Percentiles rank a stretch among this genome's conserved stretches.
Conservation (phyloP, 1,140 invertebrate genomes). For the Ceratina japonica region DNA sequence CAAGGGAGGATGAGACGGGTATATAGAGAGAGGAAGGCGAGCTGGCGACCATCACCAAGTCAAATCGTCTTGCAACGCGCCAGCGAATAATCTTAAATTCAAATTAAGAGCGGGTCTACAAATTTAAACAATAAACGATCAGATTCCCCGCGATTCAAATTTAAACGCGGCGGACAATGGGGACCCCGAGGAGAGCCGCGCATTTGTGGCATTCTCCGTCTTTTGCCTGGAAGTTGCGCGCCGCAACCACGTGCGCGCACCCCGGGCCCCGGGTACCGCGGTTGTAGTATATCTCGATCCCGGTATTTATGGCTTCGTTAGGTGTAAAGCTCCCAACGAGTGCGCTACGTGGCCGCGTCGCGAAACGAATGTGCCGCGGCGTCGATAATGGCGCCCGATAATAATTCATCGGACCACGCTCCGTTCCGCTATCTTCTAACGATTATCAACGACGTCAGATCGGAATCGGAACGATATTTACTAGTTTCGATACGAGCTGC, state of each 20-base stretch:
- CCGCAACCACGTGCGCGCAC: slow-evolving; percentile 37
- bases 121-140: slow-evolving; percentile 78
- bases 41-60: slow-evolving; percentile 75
- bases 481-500: not conserved
- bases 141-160: slow-evolving; percentile 76
- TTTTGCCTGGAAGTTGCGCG: slow-evolving; percentile 44
- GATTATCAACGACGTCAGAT: slow-evolving; percentile 27
- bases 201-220: slow-evolving; percentile 58
- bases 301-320: slow-evolving; percentile 49
- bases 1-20: slow-evolving; percentile 32
- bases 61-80: slow-evolving; percentile 76
- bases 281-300: slow-evolving; percentile 37
- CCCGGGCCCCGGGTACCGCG: slow-evolving; percentile 15
- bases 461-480: slow-evolving; percentile 3
- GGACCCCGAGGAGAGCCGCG: slow-evolving; percentile 38
- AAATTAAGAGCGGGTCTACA: slow-evolving; percentile 77
- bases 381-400: slow-evolving; percentile 20
- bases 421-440: slow-evolving; percentile 9
- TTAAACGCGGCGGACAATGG: slow-evolving; percentile 74
- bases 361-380: slow-evolving; percentile 23
- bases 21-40: slow-evolving; percentile 58
- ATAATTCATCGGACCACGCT: slow-evolving; percentile 27
- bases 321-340: slow-evolving; percentile 33
- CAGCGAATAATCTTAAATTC: slow-evolving; percentile 77
- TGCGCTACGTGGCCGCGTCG: not conserved